A percentile compares a stretch with the other conserved stretches of the same genome.
These are phyloP conservation scores for Bambusicola thoracicus DNA, from an alignment of 2,113 vertebrate species.

Conservation along the genomic window DNA sequence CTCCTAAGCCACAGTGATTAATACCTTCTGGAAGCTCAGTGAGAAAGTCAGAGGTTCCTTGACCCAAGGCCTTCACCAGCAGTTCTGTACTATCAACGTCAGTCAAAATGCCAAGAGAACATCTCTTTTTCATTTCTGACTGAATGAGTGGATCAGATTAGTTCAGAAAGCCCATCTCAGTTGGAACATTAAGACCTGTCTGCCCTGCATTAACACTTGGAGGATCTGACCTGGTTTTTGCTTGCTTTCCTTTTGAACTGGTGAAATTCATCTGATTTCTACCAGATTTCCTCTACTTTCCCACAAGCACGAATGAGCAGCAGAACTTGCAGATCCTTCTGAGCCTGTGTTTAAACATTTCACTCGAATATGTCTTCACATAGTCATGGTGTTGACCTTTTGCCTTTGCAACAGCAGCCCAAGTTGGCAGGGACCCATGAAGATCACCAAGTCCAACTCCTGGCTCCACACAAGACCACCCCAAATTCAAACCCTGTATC, in stretches of 20 bases:
- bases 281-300: neutral
- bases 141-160: neutral
- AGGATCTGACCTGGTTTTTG: neutral
- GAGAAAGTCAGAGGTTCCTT: neutral
- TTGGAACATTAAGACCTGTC: neutral
- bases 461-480: neutral
- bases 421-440: neutral
- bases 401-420: neutral
- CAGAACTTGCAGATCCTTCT: neutral
- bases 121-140: neutral
- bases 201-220: neutral
- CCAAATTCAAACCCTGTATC: neutral
- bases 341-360: neutral
- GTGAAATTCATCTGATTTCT: neutral
- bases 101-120: neutral
- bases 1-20: neutral
- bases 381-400: neutral
- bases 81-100: fast-evolving
- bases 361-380: neutral
- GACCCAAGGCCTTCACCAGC: neutral
- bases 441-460: neutral
- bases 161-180: neutral
- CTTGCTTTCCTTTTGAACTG: neutral
- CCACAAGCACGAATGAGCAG: neutral
- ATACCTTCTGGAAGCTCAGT: neutral